Base-by-base conservation (phyloP, 2,888 invertebrate species). In the Pherbina coryleti region DNA sequence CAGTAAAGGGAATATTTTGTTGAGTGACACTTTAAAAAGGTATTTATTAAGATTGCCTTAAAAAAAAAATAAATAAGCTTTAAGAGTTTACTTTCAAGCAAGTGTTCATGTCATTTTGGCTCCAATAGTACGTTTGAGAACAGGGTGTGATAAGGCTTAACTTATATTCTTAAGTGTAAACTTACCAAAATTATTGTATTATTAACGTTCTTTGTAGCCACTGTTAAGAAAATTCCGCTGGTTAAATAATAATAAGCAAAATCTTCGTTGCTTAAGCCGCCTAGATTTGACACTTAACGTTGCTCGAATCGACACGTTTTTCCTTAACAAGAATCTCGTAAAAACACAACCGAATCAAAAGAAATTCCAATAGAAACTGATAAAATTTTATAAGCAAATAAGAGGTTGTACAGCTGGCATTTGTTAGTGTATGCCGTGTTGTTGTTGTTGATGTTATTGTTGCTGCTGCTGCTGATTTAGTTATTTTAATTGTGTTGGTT, bases 361-460 rank as follows among this genome's bases (percentile, higher is more conserved):
- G 79, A 69, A 79, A 79, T 71, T 78, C 75, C 37, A 55, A 53
- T 71, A 79, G 77, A 76, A 70, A 80, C 80, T 80, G 70, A 71
- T 72, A 22, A 67, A 34, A 2, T 7, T 19, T 53, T 44, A 53
- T 44, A 62, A 60, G 53, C 51, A 49, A 62, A 72, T 60, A 51
- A 37, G 22, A 62, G 4, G 28, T 66, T 64, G 71, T 69, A 22
- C 44, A 69, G 70, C 60, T 71, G 76, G 62, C 70, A 67, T 67
- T 76, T 76, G 60, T 44, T 72, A 31, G 31, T 72, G 55, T 57
- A 57, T 37, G 19, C 72, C 37, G 17, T 55, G 14, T 37, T 49
- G n/a, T 34, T 22, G 0, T 44, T 72, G 57, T 60, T 22, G 9
- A 5, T n/a, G 53, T 34, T 37, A 2, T 57, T 72, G 57, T 44